Evolutionary conservation across 2,113 vertebrate genomes (phyloP).

Genomic region (Alosa alosa): DNA sequence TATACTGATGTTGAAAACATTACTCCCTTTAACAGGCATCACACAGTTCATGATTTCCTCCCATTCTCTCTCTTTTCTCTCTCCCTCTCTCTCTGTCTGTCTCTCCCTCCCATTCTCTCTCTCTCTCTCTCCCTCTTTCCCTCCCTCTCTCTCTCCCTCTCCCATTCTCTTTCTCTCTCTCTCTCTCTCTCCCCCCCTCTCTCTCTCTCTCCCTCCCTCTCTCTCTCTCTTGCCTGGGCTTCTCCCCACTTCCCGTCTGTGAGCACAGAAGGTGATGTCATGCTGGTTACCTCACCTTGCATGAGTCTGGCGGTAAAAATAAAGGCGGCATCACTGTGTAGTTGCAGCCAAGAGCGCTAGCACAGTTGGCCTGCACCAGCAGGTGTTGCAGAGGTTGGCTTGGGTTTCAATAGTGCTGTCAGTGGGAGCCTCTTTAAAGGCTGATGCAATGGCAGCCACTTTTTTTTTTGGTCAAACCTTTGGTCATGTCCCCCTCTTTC

Average conservation of each 20-base stretch:
- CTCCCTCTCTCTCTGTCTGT: not conserved
- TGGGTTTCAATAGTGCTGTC: not conserved
- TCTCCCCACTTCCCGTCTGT: not conserved
- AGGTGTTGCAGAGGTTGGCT: slow-evolving; percentile 10
- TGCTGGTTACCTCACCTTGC: slow-evolving; percentile 9
- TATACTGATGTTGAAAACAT: not conserved
- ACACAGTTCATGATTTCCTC: not conserved
- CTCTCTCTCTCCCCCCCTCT: not conserved
- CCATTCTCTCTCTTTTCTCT: not conserved
- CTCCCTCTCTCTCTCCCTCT: not conserved
- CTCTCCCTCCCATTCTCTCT: not conserved
- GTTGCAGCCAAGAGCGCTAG: not conserved
- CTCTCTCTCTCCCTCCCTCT: not conserved
- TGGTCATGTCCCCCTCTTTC: not conserved
- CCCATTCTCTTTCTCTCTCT: not conserved
- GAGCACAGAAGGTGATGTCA: slow-evolving; percentile 17
- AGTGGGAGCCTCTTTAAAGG: not conserved
- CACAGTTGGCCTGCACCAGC: slow-evolving; percentile 1
- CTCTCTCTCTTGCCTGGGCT: not conserved
- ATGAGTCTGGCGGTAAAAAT: not conserved
- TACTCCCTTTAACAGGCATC: not conserved
- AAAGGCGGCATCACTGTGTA: not conserved
- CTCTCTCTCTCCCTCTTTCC: not conserved
- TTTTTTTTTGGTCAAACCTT: not conserved
- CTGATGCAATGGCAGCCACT: not conserved